Evolutionary conservation across 2,888 invertebrate genomes (phyloP), one percentile per base, ranked within the genome.

Genomic region (Griposia aprilina): DNA sequence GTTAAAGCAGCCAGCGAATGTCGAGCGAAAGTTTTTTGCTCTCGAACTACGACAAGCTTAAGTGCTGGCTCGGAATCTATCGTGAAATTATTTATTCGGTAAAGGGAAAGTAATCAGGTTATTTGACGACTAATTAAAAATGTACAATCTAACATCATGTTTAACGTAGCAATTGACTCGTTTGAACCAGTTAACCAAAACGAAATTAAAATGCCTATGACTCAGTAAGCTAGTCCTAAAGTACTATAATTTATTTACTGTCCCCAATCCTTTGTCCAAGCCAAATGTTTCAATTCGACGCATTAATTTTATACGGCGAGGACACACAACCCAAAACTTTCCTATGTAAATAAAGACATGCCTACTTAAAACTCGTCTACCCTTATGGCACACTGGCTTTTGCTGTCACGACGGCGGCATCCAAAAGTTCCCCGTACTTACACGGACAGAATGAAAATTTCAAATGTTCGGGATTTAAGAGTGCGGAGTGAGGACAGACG

Each of bases 391-490:
- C 87, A 85, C 83, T 84, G 87, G 88, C 89, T 90, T 90, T 88
- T 82, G 77, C 86, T 88, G 90, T 89, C 89, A 87, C 83, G 85
- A 81, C 77, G 81, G 41, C 76, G 87, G 41, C 76, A 86, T 48
- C 79, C 67, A 59, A 91, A 92, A 90, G 90, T 92, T 89, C 75
- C 76, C 79, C 85, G 87, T 77, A 76, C 77, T 89, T 88, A 85
- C 85, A 83, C 81, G 78, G 74, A 67, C 78, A 87, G 87, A 91
- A 91, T 91, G 91, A 89, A 91, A 89, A 90, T 91, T 92, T 90
- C 84, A 90, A 92, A 91, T 90, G 90, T 90, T 83, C 86, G 76
- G 90, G 88, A 90, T 92, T 91, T 88, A 88, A 89, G 87, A 89
- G 80, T 84, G 65, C 79, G 65, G 79, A 68, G 84, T 90, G 89